Evolutionary conservation across 2,888 invertebrate genomes (phyloP).

Genomic region (Dascillus cervinus): DNA sequence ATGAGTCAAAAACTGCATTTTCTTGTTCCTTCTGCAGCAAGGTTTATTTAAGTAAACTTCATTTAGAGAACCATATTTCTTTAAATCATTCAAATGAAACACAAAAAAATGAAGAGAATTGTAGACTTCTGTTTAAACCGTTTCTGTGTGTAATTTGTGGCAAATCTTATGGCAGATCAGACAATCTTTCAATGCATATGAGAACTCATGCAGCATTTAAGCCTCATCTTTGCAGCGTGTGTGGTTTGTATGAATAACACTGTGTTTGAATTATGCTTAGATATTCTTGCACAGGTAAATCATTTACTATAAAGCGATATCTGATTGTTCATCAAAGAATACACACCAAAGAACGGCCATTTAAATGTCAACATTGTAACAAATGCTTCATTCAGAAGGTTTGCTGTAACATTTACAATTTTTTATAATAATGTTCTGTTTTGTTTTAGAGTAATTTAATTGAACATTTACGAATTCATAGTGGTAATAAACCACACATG

Average conservation of each 20-base stretch:
- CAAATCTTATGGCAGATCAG: constrained; percentile 11
- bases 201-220: constrained; percentile 10
- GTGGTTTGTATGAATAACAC: constrained; percentile 10
- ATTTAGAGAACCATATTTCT: constrained; percentile 12
- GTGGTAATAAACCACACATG: constrained; percentile 16
- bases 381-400: constrained; percentile 18
- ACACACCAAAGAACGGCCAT: constrained; percentile 14
- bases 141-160: constrained; percentile 15
- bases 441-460: constrained; percentile 13
- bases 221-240: constrained; percentile 16
- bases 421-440: not conserved
- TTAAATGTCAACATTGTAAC: constrained; percentile 15
- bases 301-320: constrained; percentile 13
- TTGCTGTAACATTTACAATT: not conserved
- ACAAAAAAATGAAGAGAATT: not conserved
- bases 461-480: constrained; percentile 17
- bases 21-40: constrained; percentile 8
- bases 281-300: constrained; percentile 11
- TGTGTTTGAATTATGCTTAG: not conserved
- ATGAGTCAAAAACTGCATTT: constrained; percentile 5
- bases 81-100: constrained; percentile 1
- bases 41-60: constrained; percentile 8
- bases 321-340: constrained; percentile 14
- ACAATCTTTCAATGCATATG: constrained; percentile 11
- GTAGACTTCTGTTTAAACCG: not conserved